Evolutionary conservation across 2,888 invertebrate genomes (phyloP), one percentile per base, ranked within the genome.

Genomic region (Drosophila niveifrons): DNA sequence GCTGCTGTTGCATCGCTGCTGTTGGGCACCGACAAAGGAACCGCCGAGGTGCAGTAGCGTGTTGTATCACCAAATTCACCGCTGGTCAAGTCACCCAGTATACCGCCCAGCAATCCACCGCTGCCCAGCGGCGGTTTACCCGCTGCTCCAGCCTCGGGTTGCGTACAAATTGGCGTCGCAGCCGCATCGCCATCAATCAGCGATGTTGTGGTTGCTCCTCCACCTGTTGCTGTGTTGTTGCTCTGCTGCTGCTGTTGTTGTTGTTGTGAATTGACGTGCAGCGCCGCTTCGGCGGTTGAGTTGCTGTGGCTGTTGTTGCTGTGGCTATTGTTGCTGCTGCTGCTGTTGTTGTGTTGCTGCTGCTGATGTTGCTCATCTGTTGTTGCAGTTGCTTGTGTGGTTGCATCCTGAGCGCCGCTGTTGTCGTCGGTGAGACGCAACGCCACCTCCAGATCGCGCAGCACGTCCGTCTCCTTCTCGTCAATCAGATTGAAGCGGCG

Each of bases 391-490:
- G 69, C 44, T 61, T 66, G 65, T 59, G 63, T 36, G 63, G 66
- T 7, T 62, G 72, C 61, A 1, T 75, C 75, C 56, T 78, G 75
- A 74, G 90, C 80, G 79, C 88, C 80, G 83, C 91, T 85, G 31
- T 72, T 80, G 84, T 94, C 94, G 72, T 94, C 94, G 72, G 94
- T 93, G 82, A 95, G 93, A 52, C 95, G 94, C 87, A 98, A 94
- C 90, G 97, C 97, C 92, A 96, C 94, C 92, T 97, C 97, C 91
- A 98, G 94, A 93, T 98, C 98, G 88, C 97, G 96, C 90, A 98
- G 94, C 90, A 98, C 96, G 93, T 98, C 98, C 36, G 98, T 97
- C 94, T 99, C 98, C 94, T 98, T 98, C 91, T 96, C 95, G 92
- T 98, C 98, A 90, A 98, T 96, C 92, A 98, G 95, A 92, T 96